Evolutionary conservation across 2,888 invertebrate species (phyloP), one percentile per base, ranked within the genome.

Genomic region (Machimus rusticus): DNA sequence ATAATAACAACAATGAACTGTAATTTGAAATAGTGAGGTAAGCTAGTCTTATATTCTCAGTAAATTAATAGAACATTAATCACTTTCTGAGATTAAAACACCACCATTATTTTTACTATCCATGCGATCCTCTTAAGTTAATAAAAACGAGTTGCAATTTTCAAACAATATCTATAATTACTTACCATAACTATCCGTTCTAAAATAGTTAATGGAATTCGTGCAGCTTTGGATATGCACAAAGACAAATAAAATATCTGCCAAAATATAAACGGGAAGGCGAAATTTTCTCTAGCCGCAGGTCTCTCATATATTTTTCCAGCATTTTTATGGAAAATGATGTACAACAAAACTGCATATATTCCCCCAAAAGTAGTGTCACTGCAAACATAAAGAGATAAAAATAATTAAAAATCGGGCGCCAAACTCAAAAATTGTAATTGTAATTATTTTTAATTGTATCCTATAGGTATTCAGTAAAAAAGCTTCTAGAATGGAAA

Each of bases 281-380:
- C 97, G 91, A 97, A 96, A 91, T 96, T 97, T 92, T 98, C 98
- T 34, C 98, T 93, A 78, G 98, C 94, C 66, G 97, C 96, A 0
- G 98, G 98, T 0, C 97, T 95, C 95, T 97, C 97, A 90, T 97
- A 97, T 4, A 97, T 97, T 78, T 98, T 93, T 0, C 98, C 97
- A 81, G 95, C 95, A 91, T 97, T 97, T 37, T 95, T 94, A 91
- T 98, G 98, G 92, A 98, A 98, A 90, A 95, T 96, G 90, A 97
- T 95, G 91, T 96, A 98, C 8, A 95, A 95, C 0, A 94, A 91
- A 8, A 95, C 95, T 0, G 96, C 94, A 34, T 98, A 91, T 0
- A 96, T 88, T 0, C 97, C 98, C 16, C 98, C 97, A 82, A 95
- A 92, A 1, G 96, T 91, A 86, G 95, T 96, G 85, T 95, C 95